Conservation (phyloP, 2,888 invertebrate species). For the Cheilosia variabilis region DNA sequence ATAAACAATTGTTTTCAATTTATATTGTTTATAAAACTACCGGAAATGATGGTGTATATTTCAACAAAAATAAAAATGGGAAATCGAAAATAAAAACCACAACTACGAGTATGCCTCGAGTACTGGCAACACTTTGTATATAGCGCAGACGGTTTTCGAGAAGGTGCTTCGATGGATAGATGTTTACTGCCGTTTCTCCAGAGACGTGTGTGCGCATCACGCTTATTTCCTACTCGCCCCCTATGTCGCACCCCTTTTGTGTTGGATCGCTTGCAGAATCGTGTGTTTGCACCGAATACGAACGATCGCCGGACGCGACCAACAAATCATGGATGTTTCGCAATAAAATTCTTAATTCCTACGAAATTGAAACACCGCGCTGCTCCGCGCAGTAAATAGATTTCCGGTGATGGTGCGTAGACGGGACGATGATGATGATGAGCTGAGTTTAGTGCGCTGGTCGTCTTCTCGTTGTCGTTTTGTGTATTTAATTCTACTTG, state of each 20-base stretch:
- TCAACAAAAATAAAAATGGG: neutral
- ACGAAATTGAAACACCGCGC: slow-evolving; percentile 71
- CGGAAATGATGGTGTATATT: slow-evolving; percentile 15
- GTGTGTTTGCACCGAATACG: slow-evolving; percentile 8
- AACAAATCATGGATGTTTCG: slow-evolving; percentile 72
- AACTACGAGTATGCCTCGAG: neutral
- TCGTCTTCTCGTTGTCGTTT: slow-evolving; percentile 34
- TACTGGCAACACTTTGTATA: slow-evolving; percentile 26
- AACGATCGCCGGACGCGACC: slow-evolving; percentile 47
- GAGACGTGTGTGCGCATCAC: slow-evolving; percentile 67
- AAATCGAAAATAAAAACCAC: slow-evolving; percentile 7
- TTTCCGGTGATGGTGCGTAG: slow-evolving; percentile 74
- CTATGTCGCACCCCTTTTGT: slow-evolving; percentile 16
- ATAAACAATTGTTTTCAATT: slow-evolving; percentile 6
- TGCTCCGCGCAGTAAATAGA: slow-evolving; percentile 65
- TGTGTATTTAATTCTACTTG: slow-evolving; percentile 26
- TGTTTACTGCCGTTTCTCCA: slow-evolving; percentile 33
- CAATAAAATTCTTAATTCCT: slow-evolving; percentile 73
- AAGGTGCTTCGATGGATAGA: slow-evolving; percentile 34
- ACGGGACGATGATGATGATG: slow-evolving; percentile 35
- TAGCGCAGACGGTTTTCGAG: slow-evolving; percentile 21
- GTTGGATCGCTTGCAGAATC: neutral
- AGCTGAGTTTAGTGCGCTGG: slow-evolving; percentile 19
- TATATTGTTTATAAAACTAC: slow-evolving; percentile 11
- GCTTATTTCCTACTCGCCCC: slow-evolving; percentile 61